These are phyloP conservation scores for Tinea pellionella DNA, from an alignment of 2,888 invertebrate genomes.

Conservation along the genomic window DNA sequence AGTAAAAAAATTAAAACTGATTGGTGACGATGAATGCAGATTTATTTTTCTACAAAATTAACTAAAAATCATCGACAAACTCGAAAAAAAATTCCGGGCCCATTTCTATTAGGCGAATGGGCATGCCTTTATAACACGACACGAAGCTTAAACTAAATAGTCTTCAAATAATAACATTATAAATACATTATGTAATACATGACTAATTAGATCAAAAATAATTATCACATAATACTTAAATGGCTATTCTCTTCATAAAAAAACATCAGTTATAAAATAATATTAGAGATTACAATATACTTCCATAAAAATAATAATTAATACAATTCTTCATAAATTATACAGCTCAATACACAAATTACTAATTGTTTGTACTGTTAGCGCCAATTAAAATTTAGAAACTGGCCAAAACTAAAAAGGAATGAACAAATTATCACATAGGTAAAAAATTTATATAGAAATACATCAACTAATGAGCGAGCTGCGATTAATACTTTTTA, in stretches of 20 bases:
- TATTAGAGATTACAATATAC: not conserved
- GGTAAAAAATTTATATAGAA: not conserved
- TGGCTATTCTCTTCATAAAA: not conserved
- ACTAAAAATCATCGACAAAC: too few species aligned
- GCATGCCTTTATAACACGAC: not conserved
- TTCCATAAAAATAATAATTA: not conserved
- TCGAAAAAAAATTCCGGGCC: too few species aligned
- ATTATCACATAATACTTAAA: constrained; percentile 8
- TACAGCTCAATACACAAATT: too few species aligned
- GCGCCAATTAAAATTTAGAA: too few species aligned
- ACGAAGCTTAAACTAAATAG: not conserved
- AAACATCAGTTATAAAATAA: not conserved
- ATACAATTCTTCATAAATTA: too few species aligned
- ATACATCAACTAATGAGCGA: not conserved
- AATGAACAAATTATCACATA: constrained; percentile 12
- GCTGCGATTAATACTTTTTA: not conserved
- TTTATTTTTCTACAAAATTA: too few species aligned
- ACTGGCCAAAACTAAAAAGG: constrained; percentile 7
- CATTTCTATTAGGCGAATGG: too few species aligned
- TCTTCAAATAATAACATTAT: constrained; percentile 3
- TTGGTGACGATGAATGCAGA: too few species aligned
- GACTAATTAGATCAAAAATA: not conserved
- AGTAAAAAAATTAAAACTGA: too few species aligned
- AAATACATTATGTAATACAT: constrained; percentile 5
- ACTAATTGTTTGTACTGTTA: too few species aligned